Conservation (phyloP, 2,797 vertebrate genomes). For the Dromococcyx pavoninus region DNA sequence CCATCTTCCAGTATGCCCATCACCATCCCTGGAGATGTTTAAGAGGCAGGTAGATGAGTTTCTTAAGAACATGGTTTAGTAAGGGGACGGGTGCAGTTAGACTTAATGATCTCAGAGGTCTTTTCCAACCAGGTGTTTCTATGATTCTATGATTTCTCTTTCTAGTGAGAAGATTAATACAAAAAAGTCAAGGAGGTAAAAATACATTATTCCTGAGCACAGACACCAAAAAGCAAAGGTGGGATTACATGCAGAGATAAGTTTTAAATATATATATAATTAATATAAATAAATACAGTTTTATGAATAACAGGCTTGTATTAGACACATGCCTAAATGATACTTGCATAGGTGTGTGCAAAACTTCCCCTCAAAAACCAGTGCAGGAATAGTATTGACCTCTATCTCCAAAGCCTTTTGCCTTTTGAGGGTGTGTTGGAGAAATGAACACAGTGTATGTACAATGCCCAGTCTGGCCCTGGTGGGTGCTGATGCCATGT, state of each 20-base stretch:
- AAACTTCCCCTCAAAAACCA: neutral
- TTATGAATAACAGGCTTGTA: neutral
- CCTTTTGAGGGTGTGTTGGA: fast-evolving
- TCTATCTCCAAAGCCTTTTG: neutral
- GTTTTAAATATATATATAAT: neutral
- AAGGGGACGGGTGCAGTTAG: no score
- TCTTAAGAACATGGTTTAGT: no score
- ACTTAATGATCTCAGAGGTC: no score
- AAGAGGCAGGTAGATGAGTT: no score
- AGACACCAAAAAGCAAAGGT: neutral
- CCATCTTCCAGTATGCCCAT: neutral
- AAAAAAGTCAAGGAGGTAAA: neutral
- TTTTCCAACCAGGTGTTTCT: no score
- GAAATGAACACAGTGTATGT: neutral
- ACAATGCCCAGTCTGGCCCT: fast-evolving
- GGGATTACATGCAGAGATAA: neutral
- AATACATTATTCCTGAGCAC: neutral
- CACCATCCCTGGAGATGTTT: no score
- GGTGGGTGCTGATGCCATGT: fast-evolving
- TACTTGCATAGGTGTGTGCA: neutral
- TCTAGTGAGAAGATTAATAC: neutral
- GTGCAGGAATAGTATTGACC: neutral
- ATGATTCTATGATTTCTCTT: no score
- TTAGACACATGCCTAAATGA: neutral
- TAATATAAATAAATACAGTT: neutral